Conservation (phyloP, 2,888 invertebrate genomes). For the Mythimna vitellina region DNA sequence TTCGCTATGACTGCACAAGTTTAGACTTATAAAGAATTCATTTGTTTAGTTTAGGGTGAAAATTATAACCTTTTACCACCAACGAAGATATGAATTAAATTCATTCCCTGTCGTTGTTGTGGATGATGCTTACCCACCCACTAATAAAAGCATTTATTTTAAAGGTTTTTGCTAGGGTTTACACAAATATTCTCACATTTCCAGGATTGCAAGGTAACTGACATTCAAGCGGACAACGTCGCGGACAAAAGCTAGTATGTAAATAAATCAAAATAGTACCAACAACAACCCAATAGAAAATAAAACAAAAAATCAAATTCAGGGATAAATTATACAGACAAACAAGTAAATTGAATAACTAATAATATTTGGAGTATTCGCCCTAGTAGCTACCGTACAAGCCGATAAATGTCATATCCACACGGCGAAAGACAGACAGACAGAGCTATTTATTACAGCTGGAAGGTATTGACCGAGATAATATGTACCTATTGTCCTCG, state of each 20-base stretch:
- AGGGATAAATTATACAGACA: neutral
- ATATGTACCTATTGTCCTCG: neutral
- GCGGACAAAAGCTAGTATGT: too few species aligned
- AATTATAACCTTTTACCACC: conserved; percentile 16
- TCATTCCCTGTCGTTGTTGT: neutral
- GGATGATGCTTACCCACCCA: neutral
- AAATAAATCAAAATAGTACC: too few species aligned
- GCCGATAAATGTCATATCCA: conserved; percentile 20
- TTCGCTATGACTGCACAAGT: conserved; percentile 41
- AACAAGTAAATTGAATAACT: conserved; percentile 17
- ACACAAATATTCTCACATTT: neutral
- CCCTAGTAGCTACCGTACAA: conserved; percentile 10
- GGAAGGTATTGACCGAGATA: conserved; percentile 3
- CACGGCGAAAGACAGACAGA: conserved; percentile 5
- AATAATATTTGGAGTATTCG: conserved; percentile 13
- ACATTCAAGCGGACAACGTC: too few species aligned
- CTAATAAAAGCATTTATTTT: neutral
- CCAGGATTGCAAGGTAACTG: neutral
- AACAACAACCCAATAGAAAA: neutral
- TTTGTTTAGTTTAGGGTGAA: conserved; percentile 51
- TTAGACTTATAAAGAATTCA: conserved; percentile 57
- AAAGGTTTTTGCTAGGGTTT: neutral
- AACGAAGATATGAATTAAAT: conserved; percentile 16
- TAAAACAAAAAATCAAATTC: conserved; percentile 13
- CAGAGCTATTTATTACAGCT: conserved; percentile 25